Evolutionary conservation across 2,888 invertebrate genomes (phyloP).

Genomic region (Hydraecia micacea): DNA sequence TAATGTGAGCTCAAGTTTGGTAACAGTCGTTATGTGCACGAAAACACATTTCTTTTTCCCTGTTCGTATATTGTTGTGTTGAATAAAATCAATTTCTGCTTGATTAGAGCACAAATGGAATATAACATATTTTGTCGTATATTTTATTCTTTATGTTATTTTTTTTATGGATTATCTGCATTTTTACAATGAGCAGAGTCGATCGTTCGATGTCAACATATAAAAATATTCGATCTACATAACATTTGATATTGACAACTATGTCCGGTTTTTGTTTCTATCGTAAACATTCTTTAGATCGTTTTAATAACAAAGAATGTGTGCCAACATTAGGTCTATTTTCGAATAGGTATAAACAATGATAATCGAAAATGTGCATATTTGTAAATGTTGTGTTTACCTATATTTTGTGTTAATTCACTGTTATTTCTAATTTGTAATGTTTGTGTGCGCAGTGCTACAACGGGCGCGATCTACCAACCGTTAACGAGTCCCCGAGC

Average conservation of each 20-base stretch:
- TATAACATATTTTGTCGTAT: conserved; percentile 2
- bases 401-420: conserved; percentile 2
- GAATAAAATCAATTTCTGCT: conserved; percentile 26
- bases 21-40: conserved; percentile 5
- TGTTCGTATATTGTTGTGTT: conserved; percentile 21
- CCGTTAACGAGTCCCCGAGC: conserved; percentile 83
- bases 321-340: background rate
- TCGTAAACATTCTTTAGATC: conserved; percentile 3
- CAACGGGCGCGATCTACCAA: conserved; percentile 80
- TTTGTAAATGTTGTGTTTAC: conserved; percentile 15
- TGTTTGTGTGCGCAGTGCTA: conserved; percentile 76
- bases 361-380: background rate
- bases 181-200: conserved; percentile 20
- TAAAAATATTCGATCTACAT: conserved; percentile 25
- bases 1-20: conserved; percentile 16
- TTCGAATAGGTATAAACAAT: background rate
- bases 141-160: background rate
- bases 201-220: conserved; percentile 10
- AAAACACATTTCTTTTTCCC: conserved; percentile 13
- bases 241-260: too few species aligned
- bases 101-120: conserved; percentile 16
- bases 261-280: conserved; percentile 8
- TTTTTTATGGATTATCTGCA: conserved; percentile 10
- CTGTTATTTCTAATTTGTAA: conserved; percentile 10
- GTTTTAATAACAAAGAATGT: conserved; percentile 6